Conservation (phyloP, 1,140 invertebrate genomes). For the Heliconius himera region DNA sequence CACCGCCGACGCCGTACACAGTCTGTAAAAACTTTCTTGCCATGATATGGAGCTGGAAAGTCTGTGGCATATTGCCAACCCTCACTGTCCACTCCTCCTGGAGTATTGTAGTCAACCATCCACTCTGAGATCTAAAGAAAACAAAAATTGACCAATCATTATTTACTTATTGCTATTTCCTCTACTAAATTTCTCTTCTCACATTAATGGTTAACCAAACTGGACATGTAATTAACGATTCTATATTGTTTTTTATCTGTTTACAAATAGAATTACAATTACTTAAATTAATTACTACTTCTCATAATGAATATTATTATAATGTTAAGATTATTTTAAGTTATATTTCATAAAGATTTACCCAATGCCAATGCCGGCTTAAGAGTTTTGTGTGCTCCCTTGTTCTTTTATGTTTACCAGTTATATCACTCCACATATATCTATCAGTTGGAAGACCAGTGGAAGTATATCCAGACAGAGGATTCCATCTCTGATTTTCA, state of each 20-base stretch:
- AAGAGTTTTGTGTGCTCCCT: conserved; percentile 92
- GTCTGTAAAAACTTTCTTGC: conserved; percentile 92
- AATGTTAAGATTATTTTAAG: background rate
- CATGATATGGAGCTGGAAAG: conserved; percentile 93
- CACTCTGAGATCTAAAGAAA: conserved; percentile 89
- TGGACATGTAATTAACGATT: background rate
- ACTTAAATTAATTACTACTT: background rate
- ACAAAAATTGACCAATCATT: background rate
- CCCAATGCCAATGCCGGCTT: conserved; percentile 95
- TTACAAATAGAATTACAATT: background rate
- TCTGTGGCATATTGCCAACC: conserved; percentile 98
- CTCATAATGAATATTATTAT: background rate
- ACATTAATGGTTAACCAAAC: background rate
- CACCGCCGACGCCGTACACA: conserved; percentile 93
- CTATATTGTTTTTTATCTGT: background rate
- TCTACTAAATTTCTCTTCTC: background rate
- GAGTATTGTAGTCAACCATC: conserved; percentile 93
- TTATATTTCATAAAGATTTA: conserved; percentile 57
- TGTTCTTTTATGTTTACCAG: conserved; percentile 90
- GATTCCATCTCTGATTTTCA: conserved; percentile 97
- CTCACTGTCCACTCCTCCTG: conserved; percentile 93
- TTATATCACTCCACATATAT: conserved; percentile 94
- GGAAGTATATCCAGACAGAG: conserved; percentile 91
- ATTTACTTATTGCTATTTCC: background rate
- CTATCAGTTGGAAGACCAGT: conserved; percentile 93